Evolutionary conservation across 2,113 vertebrate genomes (phyloP), one percentile per base, ranked within the genome.

Genomic region (Oophaga pumilio): DNA sequence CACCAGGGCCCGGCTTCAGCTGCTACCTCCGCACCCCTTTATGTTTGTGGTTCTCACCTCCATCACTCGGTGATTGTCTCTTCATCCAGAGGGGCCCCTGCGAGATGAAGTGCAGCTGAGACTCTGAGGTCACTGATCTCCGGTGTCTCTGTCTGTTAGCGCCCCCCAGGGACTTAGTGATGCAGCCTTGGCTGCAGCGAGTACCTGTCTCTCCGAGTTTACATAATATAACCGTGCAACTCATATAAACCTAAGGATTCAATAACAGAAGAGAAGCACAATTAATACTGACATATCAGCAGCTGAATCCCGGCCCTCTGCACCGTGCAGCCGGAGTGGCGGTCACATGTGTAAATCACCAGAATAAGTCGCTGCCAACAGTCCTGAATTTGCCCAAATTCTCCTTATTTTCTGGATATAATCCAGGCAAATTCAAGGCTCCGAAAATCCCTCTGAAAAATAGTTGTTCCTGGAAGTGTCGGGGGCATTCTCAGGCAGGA

Each of bases 11-110:
- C 6, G 24, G 26, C 24, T 15, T 2, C 5, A 9, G 15, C 68
- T 33, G 26, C 68, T 13, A 71, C 13, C 26, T 71, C 13, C 33
- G 2, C 26, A 8, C 26, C 26, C 68, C 66, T 6, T 11, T 28
- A 33, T 71, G 18, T 62, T 62, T 62, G 3, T 14, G 33, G 69
- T 69, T 20, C 79, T 87, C 26, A 87, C 86, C 86, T 87, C 9
- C 8, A 22, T 62, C 53, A 53, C 60, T n/a, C 1, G 57, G 22
- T 22, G 82, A 79, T 56, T 90, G 88, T 52, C 85, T 90, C 83
- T 15, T 90, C 15, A 95, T 24, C 9, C 90, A 90, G 86, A 95
- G 57, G 13, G 94, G 93, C 52, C 95, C 94, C 92, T 95, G 95
- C 90, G 94, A 95, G 82, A 95, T 78, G 2, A 91, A 90, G 90